phyloP scores from a whole-genome alignment of 2,888 invertebrate genomes.

The Mimas tiliae region DNA sequence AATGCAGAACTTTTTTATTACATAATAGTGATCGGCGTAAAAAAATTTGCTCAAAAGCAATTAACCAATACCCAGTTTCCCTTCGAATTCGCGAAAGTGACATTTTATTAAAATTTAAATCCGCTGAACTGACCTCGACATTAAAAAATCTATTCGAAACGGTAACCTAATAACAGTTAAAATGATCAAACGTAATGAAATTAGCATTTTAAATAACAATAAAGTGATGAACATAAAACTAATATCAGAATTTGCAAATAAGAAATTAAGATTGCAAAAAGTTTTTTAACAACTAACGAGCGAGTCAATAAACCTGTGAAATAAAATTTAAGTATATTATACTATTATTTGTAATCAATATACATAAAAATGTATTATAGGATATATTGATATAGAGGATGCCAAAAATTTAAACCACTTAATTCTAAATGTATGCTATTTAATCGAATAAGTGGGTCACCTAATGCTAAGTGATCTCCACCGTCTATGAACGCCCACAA shows the following conservation, averaged over 20 bases:
- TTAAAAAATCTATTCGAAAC: not conserved
- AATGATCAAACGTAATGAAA: not conserved
- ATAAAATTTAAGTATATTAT: no score
- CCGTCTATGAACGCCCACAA: no score
- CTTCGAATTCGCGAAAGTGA: not conserved
- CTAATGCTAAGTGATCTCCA: no score
- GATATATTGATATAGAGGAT: no score
- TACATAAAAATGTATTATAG: no score
- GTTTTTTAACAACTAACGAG: no score
- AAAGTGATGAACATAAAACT: not conserved
- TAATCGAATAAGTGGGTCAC: no score
- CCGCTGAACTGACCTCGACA: not conserved
- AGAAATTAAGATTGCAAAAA: not conserved
- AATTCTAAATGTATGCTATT: no score
- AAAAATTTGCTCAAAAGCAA: not conserved
- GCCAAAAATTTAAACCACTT: no score
- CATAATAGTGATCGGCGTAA: not conserved
- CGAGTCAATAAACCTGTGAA: no score
- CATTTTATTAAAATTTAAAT: not conserved
- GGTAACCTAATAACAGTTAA: not conserved
- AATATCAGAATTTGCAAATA: not conserved
- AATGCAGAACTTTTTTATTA: no score
- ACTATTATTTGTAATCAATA: no score
- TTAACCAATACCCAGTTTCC: not conserved
- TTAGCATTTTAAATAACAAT: not conserved